Base-by-base conservation (phyloP, 1,140 invertebrate species). In the Lepidotrigona ventralis region DNA sequence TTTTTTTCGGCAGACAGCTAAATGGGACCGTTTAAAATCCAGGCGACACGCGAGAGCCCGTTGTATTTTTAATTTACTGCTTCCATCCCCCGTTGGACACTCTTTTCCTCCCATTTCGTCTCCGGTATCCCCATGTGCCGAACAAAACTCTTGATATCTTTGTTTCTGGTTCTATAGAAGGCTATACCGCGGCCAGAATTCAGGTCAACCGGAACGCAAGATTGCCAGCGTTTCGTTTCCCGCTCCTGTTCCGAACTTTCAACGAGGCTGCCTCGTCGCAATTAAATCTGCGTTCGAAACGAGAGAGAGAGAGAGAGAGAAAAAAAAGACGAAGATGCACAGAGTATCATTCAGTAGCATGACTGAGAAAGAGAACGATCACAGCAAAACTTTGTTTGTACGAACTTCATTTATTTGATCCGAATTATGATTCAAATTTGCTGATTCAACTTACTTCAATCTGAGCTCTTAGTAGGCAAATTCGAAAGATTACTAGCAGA, bases 61-160 rank as follows among this genome's bases (percentile, higher is more conserved):
- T 63, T 75, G 51, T 66, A 68, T 81, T 75, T 81, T 75, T 81
- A 81, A 75, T 75, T 75, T 75, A 81, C 51, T 51, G 23, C 58
- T 66, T 75, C 53, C 39, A 46, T 8, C 39, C 39, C 73, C 23
- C 12, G 58, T 53, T 33, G 70, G 29, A 73, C 70, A 46, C 46
- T 33, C 71, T 51, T 60, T 17, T 64, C 5, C 1, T 19, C 21
- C 33, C 56, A n/a, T 54, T 60, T 74, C 15, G 33, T 23, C 56
- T 19, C 46, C 6, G 6, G n/a, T 58, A 9, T 79, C 8, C n/a
- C 63, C 21, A 60, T 26, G 17, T 29, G 17, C 76, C 63, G 29
- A 33, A 68, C 76, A 78, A 78, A 78, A 68, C 76, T 46, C 76
- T 54, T 53, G 51, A 66, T 78, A 78, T 33, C 26, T 78, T 68